Conservation (phyloP, 53 echinoderm and acorn worm genomes). For the Holothuria leucospilota region DNA sequence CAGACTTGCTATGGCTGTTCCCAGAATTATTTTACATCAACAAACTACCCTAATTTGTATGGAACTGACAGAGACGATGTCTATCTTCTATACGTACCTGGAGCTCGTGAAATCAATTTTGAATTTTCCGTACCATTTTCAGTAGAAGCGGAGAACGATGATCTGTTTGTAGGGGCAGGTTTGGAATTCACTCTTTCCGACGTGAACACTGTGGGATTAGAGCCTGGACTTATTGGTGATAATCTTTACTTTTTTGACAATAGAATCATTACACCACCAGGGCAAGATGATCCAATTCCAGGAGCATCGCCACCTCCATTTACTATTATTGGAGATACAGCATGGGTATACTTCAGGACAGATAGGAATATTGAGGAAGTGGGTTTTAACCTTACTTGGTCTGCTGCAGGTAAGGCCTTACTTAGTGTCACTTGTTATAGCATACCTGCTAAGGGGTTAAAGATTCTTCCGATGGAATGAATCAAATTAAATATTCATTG, state of each 20-base stretch:
- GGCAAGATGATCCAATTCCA: too few relatives aligned
- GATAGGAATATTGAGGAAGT: not conserved
- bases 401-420: not conserved
- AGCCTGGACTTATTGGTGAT: not conserved
- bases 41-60: not conserved
- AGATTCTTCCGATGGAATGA: too few relatives aligned
- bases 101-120: slow-evolving; percentile 8
- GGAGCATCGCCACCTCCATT: not conserved
- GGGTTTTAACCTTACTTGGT: slow-evolving; percentile 23
- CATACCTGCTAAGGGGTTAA: too few relatives aligned
- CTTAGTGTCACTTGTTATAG: too few relatives aligned
- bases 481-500: too few relatives aligned
- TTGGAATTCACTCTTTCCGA: not conserved
- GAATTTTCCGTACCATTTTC: not conserved
- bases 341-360: slow-evolving; percentile 26
- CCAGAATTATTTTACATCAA: slow-evolving; percentile 1
- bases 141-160: slow-evolving; percentile 3
- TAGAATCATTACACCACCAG: too few relatives aligned
- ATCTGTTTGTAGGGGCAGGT: slow-evolving; percentile 20
- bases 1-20: slow-evolving; percentile 1
- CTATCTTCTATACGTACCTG: slow-evolving; percentile 17
- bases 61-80: not conserved
- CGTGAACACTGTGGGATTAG: not conserved
- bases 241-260: not conserved
- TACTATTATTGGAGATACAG: not conserved